A percentile compares a stretch with the other conserved stretches of the same genome.
Evolutionary conservation across 2,888 invertebrate genomes (phyloP).

Genomic region (Trachelus stipa): DNA sequence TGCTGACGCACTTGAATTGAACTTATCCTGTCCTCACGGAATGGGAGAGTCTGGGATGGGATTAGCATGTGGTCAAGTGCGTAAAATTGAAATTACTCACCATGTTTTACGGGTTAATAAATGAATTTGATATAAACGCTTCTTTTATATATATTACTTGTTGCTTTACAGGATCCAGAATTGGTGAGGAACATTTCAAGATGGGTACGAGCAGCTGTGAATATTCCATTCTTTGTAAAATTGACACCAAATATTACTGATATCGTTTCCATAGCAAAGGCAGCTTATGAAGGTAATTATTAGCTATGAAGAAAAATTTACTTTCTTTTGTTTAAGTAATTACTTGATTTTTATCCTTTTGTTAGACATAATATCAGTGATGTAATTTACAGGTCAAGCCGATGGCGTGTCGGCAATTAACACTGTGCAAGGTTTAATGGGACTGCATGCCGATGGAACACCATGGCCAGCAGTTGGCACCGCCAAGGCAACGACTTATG

Average conservation of each 20-base stretch:
- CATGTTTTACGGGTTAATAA: no score
- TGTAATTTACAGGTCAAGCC: conserved; percentile 78
- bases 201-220: conserved; percentile 89
- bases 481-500: conserved; percentile 89
- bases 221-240: conserved; percentile 97
- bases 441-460: conserved; percentile 80
- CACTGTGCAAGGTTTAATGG: conserved; percentile 96
- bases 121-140: no score
- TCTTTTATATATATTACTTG: background rate
- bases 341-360: background rate
- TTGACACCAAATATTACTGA: conserved; percentile 98
- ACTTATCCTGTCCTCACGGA: conserved; percentile 98
- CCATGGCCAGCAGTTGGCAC: conserved; percentile 94
- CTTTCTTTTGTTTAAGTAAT: background rate
- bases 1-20: conserved; percentile 94
- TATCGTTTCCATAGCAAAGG: conserved; percentile 87
- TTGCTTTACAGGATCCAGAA: conserved; percentile 77
- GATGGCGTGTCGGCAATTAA: conserved; percentile 97
- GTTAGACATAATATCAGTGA: background rate
- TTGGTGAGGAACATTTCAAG: conserved; percentile 88
- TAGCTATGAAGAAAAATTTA: background rate
- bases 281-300: conserved; percentile 83
- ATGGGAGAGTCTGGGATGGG: conserved; percentile 99
- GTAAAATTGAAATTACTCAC: background rate
- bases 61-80: conserved; percentile 94